A percentile compares a stretch with the other conserved stretches of the same genome.
Evolutionary conservation across 2,888 invertebrate genomes (phyloP).

Genomic region (Cheilosia urbana): DNA sequence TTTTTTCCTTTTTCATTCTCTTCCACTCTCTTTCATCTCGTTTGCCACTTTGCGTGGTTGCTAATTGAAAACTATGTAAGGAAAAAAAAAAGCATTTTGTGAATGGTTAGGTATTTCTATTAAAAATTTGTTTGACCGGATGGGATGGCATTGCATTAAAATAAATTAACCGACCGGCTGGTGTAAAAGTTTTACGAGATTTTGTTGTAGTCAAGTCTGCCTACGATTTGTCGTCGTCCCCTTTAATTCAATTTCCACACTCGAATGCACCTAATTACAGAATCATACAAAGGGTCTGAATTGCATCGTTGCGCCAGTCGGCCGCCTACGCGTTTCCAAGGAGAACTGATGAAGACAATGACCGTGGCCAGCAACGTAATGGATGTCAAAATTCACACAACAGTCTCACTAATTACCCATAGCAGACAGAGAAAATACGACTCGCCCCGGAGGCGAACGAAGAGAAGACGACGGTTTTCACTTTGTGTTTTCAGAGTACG

Average conservation of each 20-base stretch:
- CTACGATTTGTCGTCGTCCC: constrained; percentile 22
- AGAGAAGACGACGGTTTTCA: neutral
- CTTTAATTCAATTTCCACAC: constrained; percentile 69
- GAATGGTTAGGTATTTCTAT: constrained; percentile 13
- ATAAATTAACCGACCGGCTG: constrained; percentile 8
- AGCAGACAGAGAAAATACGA: constrained; percentile 21
- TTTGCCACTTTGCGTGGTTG: constrained; percentile 50
- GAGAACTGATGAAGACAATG: constrained; percentile 52
- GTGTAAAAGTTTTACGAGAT: constrained; percentile 28
- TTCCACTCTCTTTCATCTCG: constrained; percentile 37
- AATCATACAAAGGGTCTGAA: constrained; percentile 42
- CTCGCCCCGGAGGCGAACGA: constrained; percentile 28
- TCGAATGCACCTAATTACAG: constrained; percentile 67
- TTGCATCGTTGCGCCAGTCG: constrained; percentile 18
- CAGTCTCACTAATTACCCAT: constrained; percentile 47
- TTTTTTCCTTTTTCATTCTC: constrained; percentile 15
- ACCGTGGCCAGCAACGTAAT: constrained; percentile 28
- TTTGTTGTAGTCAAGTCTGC: neutral
- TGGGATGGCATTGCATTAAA: constrained; percentile 29
- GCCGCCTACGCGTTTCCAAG: constrained; percentile 24
- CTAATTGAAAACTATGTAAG: constrained; percentile 62
- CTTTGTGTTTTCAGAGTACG: neutral
- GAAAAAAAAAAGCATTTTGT: constrained; percentile 2
- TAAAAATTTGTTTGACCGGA: constrained; percentile 24
- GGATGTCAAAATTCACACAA: constrained; percentile 51